phyloP scores from a whole-genome alignment of 2,888 invertebrate species.

The Dynastes tityus region DNA sequence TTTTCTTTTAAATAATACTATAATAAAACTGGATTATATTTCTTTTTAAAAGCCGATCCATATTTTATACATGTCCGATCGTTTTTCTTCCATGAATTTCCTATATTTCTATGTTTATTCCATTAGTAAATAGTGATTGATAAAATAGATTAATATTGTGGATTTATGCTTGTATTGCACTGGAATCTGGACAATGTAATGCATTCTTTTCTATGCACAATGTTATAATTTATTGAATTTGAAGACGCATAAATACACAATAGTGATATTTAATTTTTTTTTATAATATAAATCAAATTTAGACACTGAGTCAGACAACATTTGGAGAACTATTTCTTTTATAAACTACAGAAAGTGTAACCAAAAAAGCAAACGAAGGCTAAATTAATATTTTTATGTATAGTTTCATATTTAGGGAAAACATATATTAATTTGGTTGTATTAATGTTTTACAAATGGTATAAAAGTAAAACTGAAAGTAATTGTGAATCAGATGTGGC shows the following conservation, averaged over 20 bases:
- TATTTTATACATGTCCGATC: conserved; percentile 37
- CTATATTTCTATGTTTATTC: conserved; percentile 17
- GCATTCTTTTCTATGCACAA: not conserved
- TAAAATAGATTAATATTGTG: conserved; percentile 37
- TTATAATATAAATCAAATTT: conserved; percentile 17
- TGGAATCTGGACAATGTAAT: conserved; percentile 19
- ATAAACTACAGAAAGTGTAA: not conserved
- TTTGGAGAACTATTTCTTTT: conserved; percentile 15
- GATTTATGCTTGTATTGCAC: conserved; percentile 53
- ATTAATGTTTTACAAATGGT: too few relatives aligned
- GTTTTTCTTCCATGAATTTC: conserved; percentile 32
- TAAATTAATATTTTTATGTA: too few relatives aligned
- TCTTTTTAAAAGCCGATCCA: conserved; percentile 46
- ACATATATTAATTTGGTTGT: too few relatives aligned
- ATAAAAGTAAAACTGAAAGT: too few relatives aligned
- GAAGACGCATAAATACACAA: conserved; percentile 53
- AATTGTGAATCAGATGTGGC: too few relatives aligned
- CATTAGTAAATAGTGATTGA: conserved; percentile 1
- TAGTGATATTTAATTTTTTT: conserved; percentile 6
- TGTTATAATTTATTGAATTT: conserved; percentile 8
- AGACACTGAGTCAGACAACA: conserved; percentile 3
- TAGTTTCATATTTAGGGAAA: not conserved
- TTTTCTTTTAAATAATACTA: conserved; percentile 44
- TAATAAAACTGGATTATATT: conserved; percentile 40
- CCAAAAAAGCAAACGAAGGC: too few relatives aligned